A percentile compares a stretch with the other conserved stretches of the same genome.
These are phyloP conservation scores for Corvus moneduloides DNA, from an alignment of 2,113 vertebrate genomes.

Conservation along the genomic window DNA sequence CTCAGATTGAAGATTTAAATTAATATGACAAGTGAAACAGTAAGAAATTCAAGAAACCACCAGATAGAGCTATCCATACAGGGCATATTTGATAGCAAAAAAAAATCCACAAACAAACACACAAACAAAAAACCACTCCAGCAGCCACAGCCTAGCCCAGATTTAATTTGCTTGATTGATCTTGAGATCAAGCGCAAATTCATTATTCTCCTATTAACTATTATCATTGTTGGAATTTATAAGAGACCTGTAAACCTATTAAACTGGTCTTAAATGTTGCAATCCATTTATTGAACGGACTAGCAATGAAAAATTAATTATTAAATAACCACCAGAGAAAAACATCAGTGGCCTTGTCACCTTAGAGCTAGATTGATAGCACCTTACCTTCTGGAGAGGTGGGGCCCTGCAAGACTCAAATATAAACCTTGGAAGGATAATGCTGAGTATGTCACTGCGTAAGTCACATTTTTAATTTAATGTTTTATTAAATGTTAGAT, in stretches of 20 bases:
- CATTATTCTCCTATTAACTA: conserved; percentile 73
- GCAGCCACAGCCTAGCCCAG: not conserved
- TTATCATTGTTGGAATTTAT: conserved; percentile 47
- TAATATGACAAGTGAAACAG: conserved; percentile 55
- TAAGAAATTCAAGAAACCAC: conserved; percentile 47
- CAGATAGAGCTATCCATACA: not conserved
- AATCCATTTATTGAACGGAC: conserved; percentile 76
- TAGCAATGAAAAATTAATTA: conserved; percentile 80
- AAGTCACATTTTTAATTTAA: conserved; percentile 82
- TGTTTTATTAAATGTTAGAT: conserved; percentile 80
- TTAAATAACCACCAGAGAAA: conserved; percentile 77
- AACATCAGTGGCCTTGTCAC: conserved; percentile 73
- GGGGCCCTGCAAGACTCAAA: conserved; percentile 47
- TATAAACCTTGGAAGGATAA: conserved; percentile 73
- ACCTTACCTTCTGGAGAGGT: conserved; percentile 55
- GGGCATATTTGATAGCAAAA: not conserved
- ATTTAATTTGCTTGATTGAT: conserved; percentile 63
- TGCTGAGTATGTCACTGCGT: conserved; percentile 65
- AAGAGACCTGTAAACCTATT: conserved; percentile 72
- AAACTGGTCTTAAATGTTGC: conserved; percentile 74
- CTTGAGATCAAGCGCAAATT: conserved; percentile 52
- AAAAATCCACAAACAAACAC: not conserved
- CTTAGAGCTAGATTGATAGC: conserved; percentile 70
- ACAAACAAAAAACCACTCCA: not conserved
- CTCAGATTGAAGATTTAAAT: conserved; percentile 68